Conservation (phyloP, 2,797 vertebrate genomes). For the Pseudochirops corinnae region DNA sequence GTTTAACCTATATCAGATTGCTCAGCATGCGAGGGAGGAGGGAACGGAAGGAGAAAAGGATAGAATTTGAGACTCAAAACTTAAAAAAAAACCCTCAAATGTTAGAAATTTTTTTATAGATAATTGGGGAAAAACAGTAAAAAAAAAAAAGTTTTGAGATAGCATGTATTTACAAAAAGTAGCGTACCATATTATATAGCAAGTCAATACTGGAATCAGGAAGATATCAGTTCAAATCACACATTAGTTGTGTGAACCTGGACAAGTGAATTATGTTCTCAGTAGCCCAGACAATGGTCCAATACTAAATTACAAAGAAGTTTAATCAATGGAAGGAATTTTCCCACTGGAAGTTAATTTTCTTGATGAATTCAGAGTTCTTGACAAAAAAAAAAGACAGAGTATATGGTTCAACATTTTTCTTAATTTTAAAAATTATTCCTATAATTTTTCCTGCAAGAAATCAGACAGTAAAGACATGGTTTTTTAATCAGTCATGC, state of each 20-base stretch:
- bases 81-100: neutral
- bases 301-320: neutral
- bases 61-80: neutral
- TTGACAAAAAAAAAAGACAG: neutral
- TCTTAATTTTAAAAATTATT: neutral
- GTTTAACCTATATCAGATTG: neutral
- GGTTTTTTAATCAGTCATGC: neutral
- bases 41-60: neutral
- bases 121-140: neutral
- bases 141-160: neutral
- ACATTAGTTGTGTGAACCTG: neutral
- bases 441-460: neutral
- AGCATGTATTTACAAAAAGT: neutral
- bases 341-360: neutral
- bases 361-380: neutral
- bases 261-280: neutral
- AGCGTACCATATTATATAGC: neutral
- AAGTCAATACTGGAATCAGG: neutral
- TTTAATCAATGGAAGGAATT: neutral
- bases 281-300: neutral
- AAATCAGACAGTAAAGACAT: constrained; percentile 32
- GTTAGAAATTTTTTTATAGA: neutral
- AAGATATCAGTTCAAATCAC: neutral
- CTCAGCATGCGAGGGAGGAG: neutral
- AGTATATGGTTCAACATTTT: constrained; percentile 35